Base-by-base conservation (phyloP, 2,797 vertebrate genomes). In the Parambassis ranga region DNA sequence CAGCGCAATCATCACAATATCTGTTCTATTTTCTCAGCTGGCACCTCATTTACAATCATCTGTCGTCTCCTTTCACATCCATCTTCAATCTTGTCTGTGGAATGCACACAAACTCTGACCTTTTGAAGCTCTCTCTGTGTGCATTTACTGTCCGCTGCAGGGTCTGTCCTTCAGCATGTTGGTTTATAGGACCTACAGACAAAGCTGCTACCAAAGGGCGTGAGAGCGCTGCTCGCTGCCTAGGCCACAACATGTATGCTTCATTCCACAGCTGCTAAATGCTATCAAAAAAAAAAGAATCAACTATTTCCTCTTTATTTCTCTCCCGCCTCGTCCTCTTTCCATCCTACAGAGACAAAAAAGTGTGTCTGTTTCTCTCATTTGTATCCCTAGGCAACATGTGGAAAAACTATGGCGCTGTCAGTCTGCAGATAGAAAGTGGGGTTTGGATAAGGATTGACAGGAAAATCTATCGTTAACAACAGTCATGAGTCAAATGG, bases 171-270 rank as follows among this genome's bases (percentile, higher is more conserved):
- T 71, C 82, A 49, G 61, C 71, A 43, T 39, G 47, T 67, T 61
- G 71, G 57, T 60, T 79, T 65, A 56, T 37, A 63, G 6, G 0
- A 71, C 65, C 71, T 14, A 60, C 24, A 62, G 81, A 77, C 61
- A 76, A 39, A 30, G 61, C 55, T 66, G 71, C 87, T 81, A 72
- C 72, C 78, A 80, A 77, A 86, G 89, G 81, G 81, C 83, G 68
- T 86, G 87, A 79, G 84, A 87, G 62, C 76, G 77, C 68, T 42
- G 68, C 65, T 46, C 31, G 51, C 61, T 82, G 70, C 68, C 77
- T 67, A 27, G 56, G 61, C 71, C 79, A 75, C 41, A 37, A 67
- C 43, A 37, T 61, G 64, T 78, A 65, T 26, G 49, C 60, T 55
- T 71, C 43, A 68, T 77, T 71, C 75, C 75, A 67, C 77, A 85